Percentiles rank a stretch among this genome's conserved stretches.
These are phyloP conservation scores for Propsilocerus akamusi DNA, from an alignment of 1,140 invertebrate species.

Conservation along the genomic window DNA sequence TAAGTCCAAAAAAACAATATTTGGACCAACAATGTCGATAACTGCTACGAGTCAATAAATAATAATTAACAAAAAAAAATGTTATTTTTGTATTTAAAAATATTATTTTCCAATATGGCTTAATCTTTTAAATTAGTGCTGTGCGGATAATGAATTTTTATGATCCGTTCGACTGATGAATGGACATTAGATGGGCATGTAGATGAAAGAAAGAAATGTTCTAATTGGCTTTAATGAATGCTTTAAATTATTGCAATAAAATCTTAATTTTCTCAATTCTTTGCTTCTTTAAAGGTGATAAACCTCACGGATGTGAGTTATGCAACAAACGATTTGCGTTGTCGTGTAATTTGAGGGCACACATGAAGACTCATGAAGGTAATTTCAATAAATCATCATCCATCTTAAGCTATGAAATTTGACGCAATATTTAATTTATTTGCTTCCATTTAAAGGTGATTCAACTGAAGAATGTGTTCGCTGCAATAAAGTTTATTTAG, in stretches of 20 bases:
- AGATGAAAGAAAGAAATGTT: not conserved
- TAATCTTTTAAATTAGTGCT: not conserved
- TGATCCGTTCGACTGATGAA: not conserved
- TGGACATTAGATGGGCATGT: not conserved
- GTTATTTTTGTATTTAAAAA: too few species aligned
- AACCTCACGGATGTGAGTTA: conserved; percentile 47
- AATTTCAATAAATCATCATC: not conserved
- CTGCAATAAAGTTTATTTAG: conserved; percentile 23
- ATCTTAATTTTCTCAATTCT: conserved; percentile 5
- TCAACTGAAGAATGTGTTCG: conserved; percentile 24
- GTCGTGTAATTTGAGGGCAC: conserved; percentile 51
- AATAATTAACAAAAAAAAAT: too few species aligned
- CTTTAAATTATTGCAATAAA: not conserved
- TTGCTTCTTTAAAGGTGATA: conserved; percentile 39
- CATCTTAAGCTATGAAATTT: not conserved
- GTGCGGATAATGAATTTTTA: not conserved
- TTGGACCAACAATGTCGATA: too few species aligned
- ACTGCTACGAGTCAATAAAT: too few species aligned
- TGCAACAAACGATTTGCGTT: conserved; percentile 59
- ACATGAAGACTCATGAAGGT: conserved; percentile 50
- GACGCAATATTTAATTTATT: not conserved
- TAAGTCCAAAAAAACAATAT: too few species aligned
- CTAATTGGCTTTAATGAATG: not conserved
- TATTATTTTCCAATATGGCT: not conserved
- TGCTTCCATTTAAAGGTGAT: conserved; percentile 12